phyloP scores from a whole-genome alignment of 2,113 vertebrate genomes.

The Spilogale gracilis region DNA sequence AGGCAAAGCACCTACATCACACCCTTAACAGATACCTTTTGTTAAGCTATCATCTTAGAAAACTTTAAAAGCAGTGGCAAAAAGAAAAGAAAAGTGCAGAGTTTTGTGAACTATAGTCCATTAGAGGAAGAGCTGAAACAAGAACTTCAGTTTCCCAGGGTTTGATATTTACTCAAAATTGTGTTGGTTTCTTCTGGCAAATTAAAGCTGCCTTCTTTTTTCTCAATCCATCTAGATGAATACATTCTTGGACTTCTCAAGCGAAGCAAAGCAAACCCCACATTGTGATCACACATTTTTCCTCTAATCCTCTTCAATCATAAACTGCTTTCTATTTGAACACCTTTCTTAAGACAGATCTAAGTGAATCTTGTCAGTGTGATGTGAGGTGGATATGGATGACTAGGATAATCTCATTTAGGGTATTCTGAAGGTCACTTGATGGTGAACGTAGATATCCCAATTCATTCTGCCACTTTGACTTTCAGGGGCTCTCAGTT shows the following conservation, averaged over 20 bases:
- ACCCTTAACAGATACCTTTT: not conserved
- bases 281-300: not conserved
- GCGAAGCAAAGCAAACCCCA: not conserved
- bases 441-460: not conserved
- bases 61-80: not conserved
- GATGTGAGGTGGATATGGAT: not conserved
- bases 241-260: not conserved
- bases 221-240: not conserved
- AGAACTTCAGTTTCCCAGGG: not conserved
- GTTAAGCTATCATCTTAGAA: constrained; percentile 28
- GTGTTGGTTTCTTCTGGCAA: constrained; percentile 37
- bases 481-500: not conserved
- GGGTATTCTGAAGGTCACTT: not conserved
- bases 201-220: constrained; percentile 19
- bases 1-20: not conserved
- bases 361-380: not conserved
- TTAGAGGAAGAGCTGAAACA: not conserved
- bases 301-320: not conserved
- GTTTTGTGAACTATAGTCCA: not conserved
- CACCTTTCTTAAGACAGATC: not conserved
- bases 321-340: not conserved
- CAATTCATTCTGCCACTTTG: not conserved
- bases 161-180: not conserved
- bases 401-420: not conserved
- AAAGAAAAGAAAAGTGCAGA: not conserved